A percentile compares a stretch with the other conserved stretches of the same genome.
phyloP scores from a whole-genome alignment of 2,888 invertebrate genomes.

The Polymixis lichenea region DNA sequence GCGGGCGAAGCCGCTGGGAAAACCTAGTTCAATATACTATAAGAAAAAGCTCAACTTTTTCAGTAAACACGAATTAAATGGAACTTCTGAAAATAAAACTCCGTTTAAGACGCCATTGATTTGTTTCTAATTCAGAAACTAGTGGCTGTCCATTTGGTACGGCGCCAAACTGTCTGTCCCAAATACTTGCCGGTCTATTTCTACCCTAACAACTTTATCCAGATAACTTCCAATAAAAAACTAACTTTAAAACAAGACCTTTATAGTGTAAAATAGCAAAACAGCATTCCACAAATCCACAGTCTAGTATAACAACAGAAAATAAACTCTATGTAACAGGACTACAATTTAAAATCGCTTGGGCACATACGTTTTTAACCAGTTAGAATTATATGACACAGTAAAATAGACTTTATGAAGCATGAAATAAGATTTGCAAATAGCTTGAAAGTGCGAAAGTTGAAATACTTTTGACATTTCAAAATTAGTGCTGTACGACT shows the following conservation, averaged over 20 bases:
- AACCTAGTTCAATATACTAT: too few relatives aligned
- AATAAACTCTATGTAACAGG: conserved; percentile 9
- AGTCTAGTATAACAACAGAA: conserved; percentile 27
- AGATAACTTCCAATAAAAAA: conserved; percentile 24
- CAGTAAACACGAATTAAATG: background rate
- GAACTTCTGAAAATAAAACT: conserved; percentile 27
- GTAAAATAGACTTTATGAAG: conserved; percentile 15
- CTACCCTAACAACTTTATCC: conserved; percentile 50
- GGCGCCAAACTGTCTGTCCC: conserved; percentile 85
- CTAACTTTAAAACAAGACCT: background rate
- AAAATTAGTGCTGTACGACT: conserved; percentile 58
- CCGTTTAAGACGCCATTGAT: conserved; percentile 50
- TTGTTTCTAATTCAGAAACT: conserved; percentile 63
- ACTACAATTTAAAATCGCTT: conserved; percentile 20
- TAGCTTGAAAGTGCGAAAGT: conserved; percentile 8
- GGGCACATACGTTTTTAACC: conserved; percentile 5
- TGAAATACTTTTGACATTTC: conserved; percentile 63
- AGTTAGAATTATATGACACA: conserved; percentile 24
- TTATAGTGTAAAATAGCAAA: conserved; percentile 35
- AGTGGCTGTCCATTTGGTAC: conserved; percentile 73
- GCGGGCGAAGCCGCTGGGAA: too few relatives aligned
- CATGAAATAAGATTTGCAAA: conserved; percentile 36
- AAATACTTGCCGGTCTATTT: conserved; percentile 74
- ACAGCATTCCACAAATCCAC: background rate
- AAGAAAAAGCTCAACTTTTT: background rate